Evolutionary conservation across 1,140 invertebrate species (phyloP), one percentile per base, ranked within the genome.

Genomic region (Mizuhopecten yessoensis): DNA sequence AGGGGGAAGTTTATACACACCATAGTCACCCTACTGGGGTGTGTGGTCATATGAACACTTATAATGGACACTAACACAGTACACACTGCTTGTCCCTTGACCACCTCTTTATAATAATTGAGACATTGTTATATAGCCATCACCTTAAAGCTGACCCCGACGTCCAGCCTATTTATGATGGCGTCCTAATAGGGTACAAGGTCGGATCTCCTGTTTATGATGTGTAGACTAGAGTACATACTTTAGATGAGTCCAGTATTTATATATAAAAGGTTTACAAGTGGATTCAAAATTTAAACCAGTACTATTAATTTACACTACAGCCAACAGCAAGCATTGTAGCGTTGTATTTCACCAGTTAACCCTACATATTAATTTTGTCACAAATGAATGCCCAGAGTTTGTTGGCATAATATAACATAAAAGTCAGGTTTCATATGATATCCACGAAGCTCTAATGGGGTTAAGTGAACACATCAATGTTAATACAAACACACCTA

Each of bases 331-430:
- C n/a, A 29, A n/a, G 57, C 17, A 29, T 57, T 75, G n/a, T 75
- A 17, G 0, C 23, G 29, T 7, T 29, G 9, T 45, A n/a, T 75
- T 17, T 7, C n/a, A 39, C 7, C 57, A n/a, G 45, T 49, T 20
- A 75, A 75, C 23, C n/a, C n/a, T 75, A 75, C 57, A 75, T n/a
- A 17, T 49, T 49, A 49, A 49, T 75, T n/a, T 75, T 5, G 57
- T 75, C 57, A n/a, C 57, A 29, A 75, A 17, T 75, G 57, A 75
- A 75, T 75, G 57, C n/a, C 17, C 29, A 75, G n/a, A 29, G 57
- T 29, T 75, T 75, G 57, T 75, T 75, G 57, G 57, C 57, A n/a
- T 75, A 75, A n/a, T 75, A 75, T 75, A 29, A 75, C n/a, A 75
- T 75, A n/a, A 75, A 75, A 29, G 57, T 75, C 57, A 75, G n/a